Conservation (phyloP, 2,113 vertebrate genomes). For the Manacus vitellinus region DNA sequence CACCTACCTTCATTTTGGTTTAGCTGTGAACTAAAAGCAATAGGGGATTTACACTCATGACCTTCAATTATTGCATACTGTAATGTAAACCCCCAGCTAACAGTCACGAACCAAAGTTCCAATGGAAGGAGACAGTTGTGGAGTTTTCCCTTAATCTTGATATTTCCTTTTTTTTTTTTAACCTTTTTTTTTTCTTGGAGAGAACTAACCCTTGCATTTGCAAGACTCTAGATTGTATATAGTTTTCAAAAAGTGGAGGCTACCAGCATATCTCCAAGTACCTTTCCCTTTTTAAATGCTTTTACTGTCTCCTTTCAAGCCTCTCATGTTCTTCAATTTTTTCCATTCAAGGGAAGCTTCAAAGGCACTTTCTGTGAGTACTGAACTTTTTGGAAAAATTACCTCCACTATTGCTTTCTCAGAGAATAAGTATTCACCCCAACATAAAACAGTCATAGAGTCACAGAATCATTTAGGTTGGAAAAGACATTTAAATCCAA, state of each 20-base stretch:
- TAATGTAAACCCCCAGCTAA: not conserved
- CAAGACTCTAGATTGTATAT: not conserved
- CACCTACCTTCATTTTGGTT: constrained; percentile 18
- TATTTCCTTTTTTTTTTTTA: not conserved
- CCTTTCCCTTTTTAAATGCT: not conserved
- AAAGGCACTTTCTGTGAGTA: not conserved
- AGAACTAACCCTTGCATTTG: not conserved
- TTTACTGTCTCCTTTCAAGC: not conserved
- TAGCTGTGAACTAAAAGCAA: constrained; percentile 38
- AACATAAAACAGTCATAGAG: not conserved
- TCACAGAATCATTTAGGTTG: not conserved
- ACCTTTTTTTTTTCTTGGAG: not conserved
- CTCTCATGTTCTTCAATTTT: not conserved
- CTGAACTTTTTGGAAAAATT: not conserved
- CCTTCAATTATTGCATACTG: constrained; percentile 40
- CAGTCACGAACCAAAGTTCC: not conserved
- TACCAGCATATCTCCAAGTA: not conserved
- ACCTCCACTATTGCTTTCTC: not conserved
- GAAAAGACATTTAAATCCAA: not conserved
- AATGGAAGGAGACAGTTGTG: not conserved
- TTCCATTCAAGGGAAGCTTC: not conserved
- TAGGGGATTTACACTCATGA: constrained; percentile 41
- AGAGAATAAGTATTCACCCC: not conserved
- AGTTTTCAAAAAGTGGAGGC: not conserved
- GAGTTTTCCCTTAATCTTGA: not conserved